These are phyloP conservation scores for Diaperis boleti DNA, from an alignment of 2,888 invertebrate genomes.

Conservation along the genomic window DNA sequence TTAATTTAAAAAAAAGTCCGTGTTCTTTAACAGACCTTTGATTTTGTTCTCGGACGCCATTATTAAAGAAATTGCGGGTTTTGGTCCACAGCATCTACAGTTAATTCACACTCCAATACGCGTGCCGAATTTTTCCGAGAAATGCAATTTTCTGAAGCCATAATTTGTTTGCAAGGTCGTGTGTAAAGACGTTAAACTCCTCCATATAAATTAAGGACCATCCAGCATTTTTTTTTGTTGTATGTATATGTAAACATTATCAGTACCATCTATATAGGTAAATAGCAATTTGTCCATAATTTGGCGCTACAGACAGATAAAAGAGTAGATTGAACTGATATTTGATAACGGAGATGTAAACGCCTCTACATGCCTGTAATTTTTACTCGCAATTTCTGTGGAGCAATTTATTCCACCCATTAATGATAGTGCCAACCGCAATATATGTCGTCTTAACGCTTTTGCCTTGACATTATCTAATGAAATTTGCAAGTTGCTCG, in stretches of 20 bases:
- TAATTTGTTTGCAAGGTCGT: background rate
- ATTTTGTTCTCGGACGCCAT: constrained; percentile 3
- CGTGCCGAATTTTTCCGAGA: constrained; percentile 5
- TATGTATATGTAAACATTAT: no score
- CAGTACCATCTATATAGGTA: no score
- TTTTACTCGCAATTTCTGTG: no score
- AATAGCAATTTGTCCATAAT: no score
- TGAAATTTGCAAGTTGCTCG: background rate
- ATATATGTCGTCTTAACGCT: background rate
- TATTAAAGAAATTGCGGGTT: constrained; percentile 5
- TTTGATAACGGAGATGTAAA: no score
- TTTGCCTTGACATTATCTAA: constrained; percentile 1
- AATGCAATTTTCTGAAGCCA: background rate
- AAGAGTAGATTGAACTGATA: no score
- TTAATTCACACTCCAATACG: constrained; percentile 1
- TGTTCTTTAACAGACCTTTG: constrained; percentile 1
- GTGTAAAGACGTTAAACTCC: no score
- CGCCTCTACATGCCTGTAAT: no score
- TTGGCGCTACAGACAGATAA: no score
- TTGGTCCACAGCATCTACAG: background rate
- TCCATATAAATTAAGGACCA: no score
- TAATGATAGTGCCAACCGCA: background rate
- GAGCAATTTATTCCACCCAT: background rate
- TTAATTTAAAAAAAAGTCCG: constrained; percentile 12
- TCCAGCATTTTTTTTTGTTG: no score